These are phyloP conservation scores for Phylloscopus whistleri DNA, from an alignment of 2,113 vertebrate genomes.

Conservation along the genomic window DNA sequence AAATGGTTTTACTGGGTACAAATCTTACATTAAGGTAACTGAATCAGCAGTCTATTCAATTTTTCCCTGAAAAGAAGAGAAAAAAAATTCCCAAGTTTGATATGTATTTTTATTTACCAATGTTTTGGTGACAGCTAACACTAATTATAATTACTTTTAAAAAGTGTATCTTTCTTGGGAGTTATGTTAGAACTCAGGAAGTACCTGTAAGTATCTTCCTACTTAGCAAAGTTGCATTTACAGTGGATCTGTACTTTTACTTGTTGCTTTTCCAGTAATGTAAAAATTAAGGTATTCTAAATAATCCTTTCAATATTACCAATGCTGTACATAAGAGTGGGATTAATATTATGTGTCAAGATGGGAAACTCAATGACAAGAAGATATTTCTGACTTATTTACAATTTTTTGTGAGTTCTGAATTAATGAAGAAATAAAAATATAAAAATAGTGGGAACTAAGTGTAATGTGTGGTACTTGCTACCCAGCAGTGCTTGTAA, in stretches of 20 bases:
- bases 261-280: background rate
- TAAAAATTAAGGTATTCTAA: background rate
- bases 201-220: background rate
- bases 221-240: background rate
- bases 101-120: background rate
- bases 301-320: background rate
- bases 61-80: background rate
- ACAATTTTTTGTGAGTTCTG: background rate
- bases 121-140: background rate
- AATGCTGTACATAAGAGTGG: background rate
- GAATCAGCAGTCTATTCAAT: background rate
- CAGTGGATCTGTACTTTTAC: background rate
- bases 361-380: background rate
- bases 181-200: background rate
- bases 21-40: background rate
- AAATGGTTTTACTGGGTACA: background rate
- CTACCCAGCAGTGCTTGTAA: background rate
- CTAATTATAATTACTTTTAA: background rate
- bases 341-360: background rate
- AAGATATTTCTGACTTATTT: background rate
- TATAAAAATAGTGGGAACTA: background rate
- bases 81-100: background rate
- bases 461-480: background rate
- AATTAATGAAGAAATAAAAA: background rate
- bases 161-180: background rate